phyloP scores from a whole-genome alignment of 2,797 vertebrate genomes.

The Salarias fasciatus region DNA sequence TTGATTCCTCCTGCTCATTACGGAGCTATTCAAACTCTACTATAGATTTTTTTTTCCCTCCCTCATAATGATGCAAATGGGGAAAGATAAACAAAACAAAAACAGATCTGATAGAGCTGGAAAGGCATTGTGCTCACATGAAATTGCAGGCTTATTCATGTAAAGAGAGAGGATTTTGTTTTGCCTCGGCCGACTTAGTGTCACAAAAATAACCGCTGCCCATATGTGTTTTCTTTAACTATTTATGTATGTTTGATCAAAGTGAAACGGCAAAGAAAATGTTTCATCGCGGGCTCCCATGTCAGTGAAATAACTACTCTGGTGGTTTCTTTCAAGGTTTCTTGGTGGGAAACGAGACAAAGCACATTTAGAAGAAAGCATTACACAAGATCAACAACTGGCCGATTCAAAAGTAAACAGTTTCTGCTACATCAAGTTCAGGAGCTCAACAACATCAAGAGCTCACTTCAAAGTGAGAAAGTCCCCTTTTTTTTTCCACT shows the following conservation, averaged over 20 bases:
- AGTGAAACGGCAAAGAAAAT: conserved; percentile 52
- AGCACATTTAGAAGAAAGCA: conserved; percentile 42
- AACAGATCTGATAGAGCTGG: conserved; percentile 62
- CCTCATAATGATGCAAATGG: conserved; percentile 75
- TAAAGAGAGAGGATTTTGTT: conserved; percentile 40
- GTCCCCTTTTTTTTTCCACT: conserved; percentile 8
- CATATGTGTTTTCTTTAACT: conserved; percentile 53
- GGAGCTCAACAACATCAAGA: conserved; percentile 46
- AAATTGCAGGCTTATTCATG: conserved; percentile 50
- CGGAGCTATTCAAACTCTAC: conserved; percentile 70
- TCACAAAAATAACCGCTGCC: conserved; percentile 42
- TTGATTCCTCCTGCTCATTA: conserved; percentile 78
- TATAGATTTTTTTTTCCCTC: conserved; percentile 54
- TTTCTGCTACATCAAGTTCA: conserved; percentile 64
- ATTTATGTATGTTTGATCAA: conserved; percentile 59
- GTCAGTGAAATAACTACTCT: conserved; percentile 24
- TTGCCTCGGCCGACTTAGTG: conserved; percentile 37
- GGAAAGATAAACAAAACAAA: conserved; percentile 75
- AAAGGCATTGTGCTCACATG: conserved; percentile 53
- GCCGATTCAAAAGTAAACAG: conserved; percentile 68
- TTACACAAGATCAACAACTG: conserved; percentile 63
- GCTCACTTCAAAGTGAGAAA: conserved; percentile 64
- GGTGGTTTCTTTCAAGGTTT: conserved; percentile 67
- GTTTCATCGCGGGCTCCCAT: conserved; percentile 20
- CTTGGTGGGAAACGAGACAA: conserved; percentile 48